Evolutionary conservation across 2,888 invertebrate species (phyloP).

Genomic region (Tenthredo livida): DNA sequence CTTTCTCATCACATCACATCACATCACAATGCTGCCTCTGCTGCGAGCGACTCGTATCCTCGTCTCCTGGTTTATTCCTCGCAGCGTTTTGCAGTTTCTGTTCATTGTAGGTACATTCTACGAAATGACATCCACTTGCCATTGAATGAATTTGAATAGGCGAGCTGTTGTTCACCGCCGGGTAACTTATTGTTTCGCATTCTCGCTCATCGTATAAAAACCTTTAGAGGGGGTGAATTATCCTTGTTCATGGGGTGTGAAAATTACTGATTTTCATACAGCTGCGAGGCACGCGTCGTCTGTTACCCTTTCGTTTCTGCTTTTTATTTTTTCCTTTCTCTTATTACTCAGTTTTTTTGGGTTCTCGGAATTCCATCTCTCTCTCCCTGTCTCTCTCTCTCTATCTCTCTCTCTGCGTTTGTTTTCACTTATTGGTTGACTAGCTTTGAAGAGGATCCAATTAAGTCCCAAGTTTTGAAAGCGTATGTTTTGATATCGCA

Average conservation of each 20-base stretch:
- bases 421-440: background rate
- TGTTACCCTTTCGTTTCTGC: background rate
- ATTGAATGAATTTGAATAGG: slow-evolving; percentile 41
- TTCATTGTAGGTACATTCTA: slow-evolving; percentile 11
- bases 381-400: background rate
- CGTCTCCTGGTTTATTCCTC: too few relatives aligned
- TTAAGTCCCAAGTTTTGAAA: background rate
- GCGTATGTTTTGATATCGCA: background rate
- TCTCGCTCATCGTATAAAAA: slow-evolving; percentile 8
- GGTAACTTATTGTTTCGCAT: slow-evolving; percentile 36
- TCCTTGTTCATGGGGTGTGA: slow-evolving; percentile 33
- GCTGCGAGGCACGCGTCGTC: slow-evolving; percentile 18
- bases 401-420: background rate
- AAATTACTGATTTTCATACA: slow-evolving; percentile 29
- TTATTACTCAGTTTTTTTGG: background rate
- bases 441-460: slow-evolving; percentile 7
- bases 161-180: slow-evolving; percentile 27
- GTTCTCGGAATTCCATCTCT: background rate
- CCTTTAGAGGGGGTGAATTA: slow-evolving; percentile 9
- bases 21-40: background rate
- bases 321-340: background rate
- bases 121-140: slow-evolving; percentile 45
- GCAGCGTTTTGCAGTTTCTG: background rate
- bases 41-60: background rate
- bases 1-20: background rate